Conservation (phyloP, 2,113 vertebrate species). For the Nycticryphes semicollaris region DNA sequence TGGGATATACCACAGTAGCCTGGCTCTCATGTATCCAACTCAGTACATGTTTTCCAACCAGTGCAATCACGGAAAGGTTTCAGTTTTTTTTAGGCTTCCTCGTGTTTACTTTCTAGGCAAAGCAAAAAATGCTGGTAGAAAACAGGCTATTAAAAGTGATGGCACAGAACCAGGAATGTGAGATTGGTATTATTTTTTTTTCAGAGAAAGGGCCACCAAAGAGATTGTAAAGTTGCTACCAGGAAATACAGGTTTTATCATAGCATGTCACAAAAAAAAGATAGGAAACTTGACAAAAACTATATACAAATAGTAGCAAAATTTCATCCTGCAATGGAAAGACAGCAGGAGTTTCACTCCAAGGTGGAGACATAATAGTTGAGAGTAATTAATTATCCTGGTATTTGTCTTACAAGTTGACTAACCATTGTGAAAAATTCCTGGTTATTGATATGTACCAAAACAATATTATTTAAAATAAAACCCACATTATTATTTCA, state of each 20-base stretch:
- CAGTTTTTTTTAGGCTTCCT: neutral
- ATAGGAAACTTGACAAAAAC: neutral
- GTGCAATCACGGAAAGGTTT: rapidly evolving
- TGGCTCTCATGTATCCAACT: neutral
- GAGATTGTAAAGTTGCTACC: rapidly evolving
- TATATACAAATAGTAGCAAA: neutral
- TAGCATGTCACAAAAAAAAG: neutral
- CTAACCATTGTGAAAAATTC: neutral
- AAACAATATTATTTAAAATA: neutral
- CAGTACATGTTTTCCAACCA: neutral
- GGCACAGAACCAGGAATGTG: neutral
- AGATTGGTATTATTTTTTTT: neutral
- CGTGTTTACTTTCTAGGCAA: neutral
- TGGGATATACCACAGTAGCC: neutral
- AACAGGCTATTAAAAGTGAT: neutral
- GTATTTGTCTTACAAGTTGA: neutral
- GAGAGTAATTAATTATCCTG: neutral
- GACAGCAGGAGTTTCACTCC: neutral
- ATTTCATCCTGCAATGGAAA: neutral
- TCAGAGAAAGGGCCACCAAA: neutral
- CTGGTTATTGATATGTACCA: neutral
- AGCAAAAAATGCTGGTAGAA: neutral
- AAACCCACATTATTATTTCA: neutral
- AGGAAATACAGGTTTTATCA: neutral
- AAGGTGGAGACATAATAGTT: neutral